A percentile compares a stretch with the other conserved stretches of the same genome.
Conservation (phyloP, 2,113 vertebrate species). For the Phrynocephalus versicolor region DNA sequence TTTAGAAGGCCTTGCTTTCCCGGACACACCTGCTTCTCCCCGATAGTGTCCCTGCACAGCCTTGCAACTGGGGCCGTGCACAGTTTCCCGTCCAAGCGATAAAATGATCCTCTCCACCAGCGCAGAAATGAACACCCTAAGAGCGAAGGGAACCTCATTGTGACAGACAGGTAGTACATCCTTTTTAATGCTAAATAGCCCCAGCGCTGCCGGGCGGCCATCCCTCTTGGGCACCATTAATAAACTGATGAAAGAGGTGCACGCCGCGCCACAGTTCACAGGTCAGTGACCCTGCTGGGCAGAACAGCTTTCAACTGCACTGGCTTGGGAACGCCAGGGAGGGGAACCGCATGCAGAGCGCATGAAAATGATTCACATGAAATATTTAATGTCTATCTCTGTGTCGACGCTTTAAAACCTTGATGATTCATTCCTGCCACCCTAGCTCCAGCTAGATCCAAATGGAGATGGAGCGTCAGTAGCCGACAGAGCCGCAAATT, state of each 20-base stretch:
- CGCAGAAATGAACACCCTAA: background rate
- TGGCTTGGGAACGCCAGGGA: constrained; percentile 16
- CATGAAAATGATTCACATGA: constrained; percentile 50
- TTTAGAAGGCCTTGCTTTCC: background rate
- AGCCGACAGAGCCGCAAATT: background rate
- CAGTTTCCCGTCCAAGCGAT: background rate
- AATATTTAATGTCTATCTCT: constrained; percentile 43
- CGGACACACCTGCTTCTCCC: too few species aligned
- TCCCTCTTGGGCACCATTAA: background rate
- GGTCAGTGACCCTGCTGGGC: background rate
- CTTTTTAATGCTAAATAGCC: background rate
- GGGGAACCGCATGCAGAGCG: constrained; percentile 27
- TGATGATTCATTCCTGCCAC: constrained; percentile 34
- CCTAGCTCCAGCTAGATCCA: constrained; percentile 13
- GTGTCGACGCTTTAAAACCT: constrained; percentile 47
- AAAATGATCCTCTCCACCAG: background rate
- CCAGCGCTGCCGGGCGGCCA: background rate
- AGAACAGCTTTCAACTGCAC: background rate
- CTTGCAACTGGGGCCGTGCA: background rate
- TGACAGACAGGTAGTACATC: background rate
- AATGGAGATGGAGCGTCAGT: background rate
- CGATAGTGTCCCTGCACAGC: too few species aligned
- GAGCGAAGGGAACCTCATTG: background rate
- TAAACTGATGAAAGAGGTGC: constrained; percentile 27
- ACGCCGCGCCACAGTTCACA: constrained; percentile 21